Percentiles rank a stretch among this genome's conserved stretches.
These are phyloP conservation scores for Mus caroli DNA, from an alignment of 2,797 vertebrate genomes.

Conservation along the genomic window DNA sequence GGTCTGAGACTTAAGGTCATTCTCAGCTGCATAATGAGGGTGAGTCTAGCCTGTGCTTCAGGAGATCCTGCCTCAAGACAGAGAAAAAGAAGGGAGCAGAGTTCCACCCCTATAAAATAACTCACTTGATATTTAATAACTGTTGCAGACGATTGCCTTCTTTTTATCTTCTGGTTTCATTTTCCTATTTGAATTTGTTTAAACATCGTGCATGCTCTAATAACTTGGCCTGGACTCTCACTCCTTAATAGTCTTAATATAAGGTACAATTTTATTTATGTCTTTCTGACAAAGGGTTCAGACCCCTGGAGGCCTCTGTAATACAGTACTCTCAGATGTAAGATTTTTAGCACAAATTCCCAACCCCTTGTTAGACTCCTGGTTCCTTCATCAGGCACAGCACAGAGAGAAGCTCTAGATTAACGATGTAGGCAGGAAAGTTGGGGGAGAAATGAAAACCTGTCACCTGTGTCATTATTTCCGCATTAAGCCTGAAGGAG, in stretches of 20 bases:
- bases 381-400: constrained; percentile 5
- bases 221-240: neutral
- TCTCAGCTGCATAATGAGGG: neutral
- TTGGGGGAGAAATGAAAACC: constrained; percentile 69
- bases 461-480: constrained; percentile 79
- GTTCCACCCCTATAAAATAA: constrained; percentile 8
- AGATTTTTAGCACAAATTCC: constrained; percentile 20
- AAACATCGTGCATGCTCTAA: constrained; percentile 59
- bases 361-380: constrained; percentile 47
- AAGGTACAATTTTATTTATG: neutral
- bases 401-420: constrained; percentile 61
- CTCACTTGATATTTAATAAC: constrained; percentile 42
- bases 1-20: neutral
- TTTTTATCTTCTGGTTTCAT: neutral
- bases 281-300: neutral
- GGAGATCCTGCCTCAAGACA: neutral
- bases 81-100: neutral
- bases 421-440: constrained; percentile 77
- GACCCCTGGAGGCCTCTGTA: neutral
- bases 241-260: constrained; percentile 26
- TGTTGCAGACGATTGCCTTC: neutral
- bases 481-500: constrained; percentile 52
- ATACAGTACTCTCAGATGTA: neutral
- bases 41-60: neutral
- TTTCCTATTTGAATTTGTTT: constrained; percentile 48